Conservation (phyloP, 2,888 invertebrate genomes). For the Drosophila buzzatii region DNA sequence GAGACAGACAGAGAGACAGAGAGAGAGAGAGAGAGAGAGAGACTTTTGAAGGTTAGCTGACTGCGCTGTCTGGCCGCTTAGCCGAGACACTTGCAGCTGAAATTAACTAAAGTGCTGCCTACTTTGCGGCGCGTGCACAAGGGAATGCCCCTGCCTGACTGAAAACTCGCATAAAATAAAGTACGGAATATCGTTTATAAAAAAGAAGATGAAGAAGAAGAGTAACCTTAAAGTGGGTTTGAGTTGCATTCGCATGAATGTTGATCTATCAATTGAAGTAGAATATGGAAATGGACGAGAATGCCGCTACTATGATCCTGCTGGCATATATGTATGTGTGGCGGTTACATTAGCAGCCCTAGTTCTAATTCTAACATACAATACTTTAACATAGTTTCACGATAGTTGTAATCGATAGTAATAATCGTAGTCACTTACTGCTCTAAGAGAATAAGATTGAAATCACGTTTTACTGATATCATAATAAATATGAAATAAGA, state of each 20-base stretch:
- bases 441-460: too few relatives aligned
- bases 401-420: too few relatives aligned
- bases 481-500: too few relatives aligned
- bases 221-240: background rate
- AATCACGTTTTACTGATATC: too few relatives aligned
- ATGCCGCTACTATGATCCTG: background rate
- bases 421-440: too few relatives aligned
- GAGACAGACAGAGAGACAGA: background rate
- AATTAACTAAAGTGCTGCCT: conserved; percentile 43
- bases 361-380: too few relatives aligned
- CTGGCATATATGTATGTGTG: background rate
- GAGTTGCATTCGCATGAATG: background rate
- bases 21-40: background rate
- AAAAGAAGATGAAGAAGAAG: background rate
- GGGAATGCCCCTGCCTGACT: background rate
- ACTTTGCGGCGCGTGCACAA: conserved; percentile 24
- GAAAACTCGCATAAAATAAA: background rate
- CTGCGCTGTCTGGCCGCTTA: conserved; percentile 35
- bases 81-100: conserved; percentile 35
- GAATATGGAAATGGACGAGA: background rate
- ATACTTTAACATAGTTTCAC: too few relatives aligned
- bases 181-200: background rate
- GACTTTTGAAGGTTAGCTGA: conserved; percentile 44
- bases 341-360: too few relatives aligned
- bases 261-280: background rate